Base-by-base conservation (phyloP, 2,113 vertebrate genomes). In the Gasterosteus aculeatus region DNA sequence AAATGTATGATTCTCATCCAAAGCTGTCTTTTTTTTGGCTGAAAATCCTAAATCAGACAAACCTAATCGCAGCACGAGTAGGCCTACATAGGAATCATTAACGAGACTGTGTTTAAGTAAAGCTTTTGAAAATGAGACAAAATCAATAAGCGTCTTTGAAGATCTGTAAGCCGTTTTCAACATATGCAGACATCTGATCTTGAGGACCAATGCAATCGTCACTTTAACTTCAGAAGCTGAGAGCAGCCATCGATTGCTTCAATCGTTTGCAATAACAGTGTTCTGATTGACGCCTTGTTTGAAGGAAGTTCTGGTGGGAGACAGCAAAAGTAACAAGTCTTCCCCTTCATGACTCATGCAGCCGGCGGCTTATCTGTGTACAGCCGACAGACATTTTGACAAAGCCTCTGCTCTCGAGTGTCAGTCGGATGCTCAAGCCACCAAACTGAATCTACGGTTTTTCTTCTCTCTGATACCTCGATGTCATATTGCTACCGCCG, bases 221-320 rank as follows among this genome's bases (percentile, higher is more conserved):
- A 38, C 18, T 75, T 69, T 65, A n/a, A 60, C 60, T 76, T 68
- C 63, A 72, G 64, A 75, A 35, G 59, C 61, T 78, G 57, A 81
- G 71, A 74, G 67, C 53, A 44, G 79, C 42, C 80, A 86, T 86
- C 14, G 14, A 68, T 59, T 74, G 61, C 38, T 63, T 80, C 58
- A 73, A 39, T 83, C 64, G 58, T 53, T 26, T 75, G 72, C 29
- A 69, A 59, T 15, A 51, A 59, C 69, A 44, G 39, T 61, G 35
- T 61, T 54, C 61, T 80, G 78, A 85, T 69, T 80, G 63, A 76
- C 71, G 47, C 67, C 64, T 72, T 68, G 65, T 86, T 79, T 76
- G 19, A 75, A 35, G 47, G n/a, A 78, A 35, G 26, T 57, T 75
- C 72, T 71, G 62, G 81, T 31, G 29, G 56, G 47, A 75, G 79